Base-by-base conservation (phyloP, 2,113 vertebrate genomes). In the Actinemys pallida region DNA sequence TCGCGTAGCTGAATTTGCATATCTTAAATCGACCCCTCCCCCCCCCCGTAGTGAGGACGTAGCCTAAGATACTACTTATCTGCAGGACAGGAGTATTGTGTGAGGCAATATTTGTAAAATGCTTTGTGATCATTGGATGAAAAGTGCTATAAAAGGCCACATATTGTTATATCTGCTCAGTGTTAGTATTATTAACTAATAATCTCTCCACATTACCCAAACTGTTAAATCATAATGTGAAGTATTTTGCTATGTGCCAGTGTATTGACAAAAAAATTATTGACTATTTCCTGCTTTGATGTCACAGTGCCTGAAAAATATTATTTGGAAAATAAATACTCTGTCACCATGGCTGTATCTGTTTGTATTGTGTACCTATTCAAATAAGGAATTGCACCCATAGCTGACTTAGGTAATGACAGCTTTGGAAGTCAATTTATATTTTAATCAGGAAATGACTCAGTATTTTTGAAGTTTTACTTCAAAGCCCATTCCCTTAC, bases 381-480 rank as follows among this genome's bases (percentile, higher is more conserved):
- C 95, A 81, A 89, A 81, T 69, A 88, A 93, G 84, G 91, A 94
- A 50, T 88, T 95, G 54, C 75, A 96, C 45, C 83, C 85, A 82
- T 90, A 89, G 80, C 39, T 94, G 72, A 87, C 84, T 97, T 96
- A 95, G 42, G 88, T 92, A 96, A 84, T 50, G 50, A 92, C 93
- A 96, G 78, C 79, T 97, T 95, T 96, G 72, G 89, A 97, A 97
- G 94, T 97, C 54, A 86, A 90, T 94, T 97, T 97, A 72, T 97
- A 94, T 97, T 97, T 97, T 93, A 96, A 96, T 96, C 94, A 97
- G 94, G 92, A 98, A 98, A 97, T 95, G 88, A 97, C 24, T 97
- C 92, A 95, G 52, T 92, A 97, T 92, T 97, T 98, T 97, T 98
- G 91, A 98, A 97, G 91, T 94, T 49, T 95, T 87, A 94, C 87